Evolutionary conservation across 2,113 vertebrate genomes (phyloP).

Genomic region (Psammodynastes pulverulentus): DNA sequence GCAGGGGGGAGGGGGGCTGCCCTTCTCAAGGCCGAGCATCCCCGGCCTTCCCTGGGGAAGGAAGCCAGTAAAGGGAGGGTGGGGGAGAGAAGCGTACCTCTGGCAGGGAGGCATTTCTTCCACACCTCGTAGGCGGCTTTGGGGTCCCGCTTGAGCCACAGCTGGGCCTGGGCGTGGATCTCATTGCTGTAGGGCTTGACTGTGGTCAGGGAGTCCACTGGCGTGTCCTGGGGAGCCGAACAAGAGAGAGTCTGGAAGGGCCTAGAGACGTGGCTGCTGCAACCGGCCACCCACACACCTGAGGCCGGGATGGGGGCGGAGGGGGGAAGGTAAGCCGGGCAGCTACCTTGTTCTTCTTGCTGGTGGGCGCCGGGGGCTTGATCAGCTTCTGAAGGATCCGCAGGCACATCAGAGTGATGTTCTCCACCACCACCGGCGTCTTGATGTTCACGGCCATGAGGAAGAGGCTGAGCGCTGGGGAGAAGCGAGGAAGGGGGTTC

Average conservation of each 20-base stretch:
- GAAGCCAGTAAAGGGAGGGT: neutral
- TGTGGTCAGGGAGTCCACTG: constrained; percentile 90
- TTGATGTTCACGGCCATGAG: constrained; percentile 99
- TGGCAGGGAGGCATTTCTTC: constrained; percentile 96
- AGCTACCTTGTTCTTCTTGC: constrained; percentile 97
- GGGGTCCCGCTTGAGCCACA: constrained; percentile 97
- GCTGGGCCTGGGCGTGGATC: constrained; percentile 96
- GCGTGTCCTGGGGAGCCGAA: constrained; percentile 78
- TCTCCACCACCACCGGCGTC: constrained; percentile 97
- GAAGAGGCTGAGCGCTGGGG: constrained; percentile 90
- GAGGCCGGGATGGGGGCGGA: neutral
- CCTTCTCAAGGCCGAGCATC: neutral
- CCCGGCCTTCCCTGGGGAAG: neutral
- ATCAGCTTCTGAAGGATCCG: constrained; percentile 96
- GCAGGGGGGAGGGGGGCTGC: too few species aligned
- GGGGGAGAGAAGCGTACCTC: constrained; percentile 72
- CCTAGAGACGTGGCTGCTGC: neutral
- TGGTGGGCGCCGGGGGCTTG: constrained; percentile 94
- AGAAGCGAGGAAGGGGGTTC: accelerated
- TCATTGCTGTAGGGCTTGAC: constrained; percentile 97
- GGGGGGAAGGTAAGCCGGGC: neutral
- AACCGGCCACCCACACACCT: neutral
- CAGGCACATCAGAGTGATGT: constrained; percentile 98
- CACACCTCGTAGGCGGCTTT: constrained; percentile 95
- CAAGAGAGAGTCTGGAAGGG: neutral